Percentiles rank a stretch among this genome's conserved stretches.
These are phyloP conservation scores for Danionella dracula DNA, from an alignment of 2,797 vertebrate genomes.

Conservation along the genomic window DNA sequence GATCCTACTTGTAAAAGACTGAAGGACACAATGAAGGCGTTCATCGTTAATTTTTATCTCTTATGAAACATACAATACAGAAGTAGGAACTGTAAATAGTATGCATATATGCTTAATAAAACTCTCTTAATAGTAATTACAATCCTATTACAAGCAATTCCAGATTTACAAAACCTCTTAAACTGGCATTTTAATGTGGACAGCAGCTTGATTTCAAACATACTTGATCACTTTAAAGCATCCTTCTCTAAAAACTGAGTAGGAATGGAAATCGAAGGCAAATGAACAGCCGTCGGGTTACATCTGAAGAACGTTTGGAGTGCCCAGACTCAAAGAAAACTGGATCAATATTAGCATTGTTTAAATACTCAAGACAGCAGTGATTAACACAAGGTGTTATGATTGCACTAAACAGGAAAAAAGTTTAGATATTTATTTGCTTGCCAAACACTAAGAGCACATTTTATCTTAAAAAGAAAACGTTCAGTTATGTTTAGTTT, in stretches of 20 bases:
- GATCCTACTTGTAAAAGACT: too few species aligned
- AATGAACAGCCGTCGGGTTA: slow-evolving; percentile 6
- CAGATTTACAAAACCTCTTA: slow-evolving; percentile 48
- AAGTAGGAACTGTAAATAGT: slow-evolving; percentile 64
- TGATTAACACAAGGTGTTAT: not conserved
- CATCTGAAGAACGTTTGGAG: not conserved
- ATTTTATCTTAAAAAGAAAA: not conserved
- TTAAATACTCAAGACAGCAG: not conserved
- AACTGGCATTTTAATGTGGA: slow-evolving; percentile 57
- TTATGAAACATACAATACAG: slow-evolving; percentile 57
- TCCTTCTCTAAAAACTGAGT: slow-evolving; percentile 24
- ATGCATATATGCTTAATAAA: slow-evolving; percentile 42
- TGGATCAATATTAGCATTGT: not conserved
- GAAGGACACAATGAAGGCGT: slow-evolving; percentile 40
- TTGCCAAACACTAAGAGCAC: too few species aligned
- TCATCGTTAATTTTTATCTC: slow-evolving; percentile 66
- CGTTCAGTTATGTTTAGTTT: not conserved
- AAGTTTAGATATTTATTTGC: not conserved
- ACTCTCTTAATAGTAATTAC: slow-evolving; percentile 66
- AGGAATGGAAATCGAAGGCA: slow-evolving; percentile 15
- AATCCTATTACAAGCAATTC: slow-evolving; percentile 62
- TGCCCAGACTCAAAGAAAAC: slow-evolving; percentile 4
- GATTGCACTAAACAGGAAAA: not conserved
- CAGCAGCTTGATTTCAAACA: slow-evolving; percentile 39
- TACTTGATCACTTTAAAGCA: slow-evolving; percentile 39